Conservation (phyloP, 2,797 vertebrate genomes). For the Gymnoscopelus braueri region DNA sequence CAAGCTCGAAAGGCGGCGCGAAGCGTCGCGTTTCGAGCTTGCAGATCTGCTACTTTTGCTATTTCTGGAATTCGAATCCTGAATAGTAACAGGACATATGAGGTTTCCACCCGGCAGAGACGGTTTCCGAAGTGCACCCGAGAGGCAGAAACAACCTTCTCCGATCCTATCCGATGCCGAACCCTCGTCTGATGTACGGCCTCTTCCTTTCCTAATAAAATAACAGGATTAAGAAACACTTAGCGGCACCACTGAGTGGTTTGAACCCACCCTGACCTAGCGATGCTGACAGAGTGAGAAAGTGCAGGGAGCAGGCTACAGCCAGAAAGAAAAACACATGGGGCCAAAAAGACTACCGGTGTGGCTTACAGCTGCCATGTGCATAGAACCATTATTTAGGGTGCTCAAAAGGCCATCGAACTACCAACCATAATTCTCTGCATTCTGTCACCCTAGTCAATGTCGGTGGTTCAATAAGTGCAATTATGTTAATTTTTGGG, state of each 20-base stretch:
- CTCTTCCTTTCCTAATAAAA: slow-evolving; percentile 44
- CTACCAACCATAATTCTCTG: slow-evolving; percentile 4
- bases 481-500: not conserved
- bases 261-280: slow-evolving; percentile 24
- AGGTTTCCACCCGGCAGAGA: too few relatives aligned
- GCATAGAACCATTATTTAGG: slow-evolving; percentile 5
- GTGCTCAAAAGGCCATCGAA: slow-evolving; percentile 5
- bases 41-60: too few relatives aligned
- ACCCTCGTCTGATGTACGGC: slow-evolving; percentile 22
- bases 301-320: slow-evolving; percentile 24
- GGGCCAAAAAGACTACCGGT: not conserved
- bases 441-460: slow-evolving; percentile 21
- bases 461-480: not conserved
- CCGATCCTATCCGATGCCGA: slow-evolving; percentile 34
- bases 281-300: slow-evolving; percentile 46
- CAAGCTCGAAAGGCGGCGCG: too few relatives aligned
- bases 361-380: slow-evolving; percentile 26
- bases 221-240: slow-evolving; percentile 56
- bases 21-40: too few relatives aligned
- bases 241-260: slow-evolving; percentile 31
- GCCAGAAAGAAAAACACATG: slow-evolving; percentile 16
- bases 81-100: too few relatives aligned
- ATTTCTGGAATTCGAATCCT: too few relatives aligned
- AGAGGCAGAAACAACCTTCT: slow-evolving; percentile 18
- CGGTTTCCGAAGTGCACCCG: slow-evolving; percentile 5